phyloP scores from a whole-genome alignment of 2,888 invertebrate genomes.

The Brachynemurus nebulosus region DNA sequence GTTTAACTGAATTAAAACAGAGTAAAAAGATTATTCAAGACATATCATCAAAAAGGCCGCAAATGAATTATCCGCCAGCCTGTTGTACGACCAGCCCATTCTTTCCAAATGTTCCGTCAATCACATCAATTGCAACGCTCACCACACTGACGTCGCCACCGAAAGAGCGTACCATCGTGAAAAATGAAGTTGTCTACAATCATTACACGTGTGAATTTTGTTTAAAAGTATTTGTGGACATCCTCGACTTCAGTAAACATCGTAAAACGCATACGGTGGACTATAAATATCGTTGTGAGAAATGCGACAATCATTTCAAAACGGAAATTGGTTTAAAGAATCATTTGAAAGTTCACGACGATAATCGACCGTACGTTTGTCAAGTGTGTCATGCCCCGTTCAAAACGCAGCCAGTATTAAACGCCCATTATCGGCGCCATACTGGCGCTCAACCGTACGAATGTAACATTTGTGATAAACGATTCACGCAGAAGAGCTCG shows the following conservation, averaged over 20 bases:
- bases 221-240: not conserved
- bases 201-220: not conserved
- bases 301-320: not conserved
- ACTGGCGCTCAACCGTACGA: constrained; percentile 32
- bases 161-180: not conserved
- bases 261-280: not conserved
- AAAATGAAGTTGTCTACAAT: not conserved
- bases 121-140: not conserved
- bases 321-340: constrained; percentile 25
- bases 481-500: constrained; percentile 29
- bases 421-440: constrained; percentile 31
- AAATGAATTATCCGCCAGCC: constrained; percentile 1
- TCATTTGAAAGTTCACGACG: constrained; percentile 32
- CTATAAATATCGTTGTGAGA: not conserved
- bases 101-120: not conserved
- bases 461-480: constrained; percentile 31
- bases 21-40: no score
- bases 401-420: constrained; percentile 31
- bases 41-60: no score
- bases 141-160: not conserved
- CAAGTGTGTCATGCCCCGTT: constrained; percentile 30
- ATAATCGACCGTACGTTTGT: constrained; percentile 31
- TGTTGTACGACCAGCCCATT: not conserved
- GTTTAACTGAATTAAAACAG: no score
- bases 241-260: not conserved